Evolutionary conservation across 1,140 invertebrate genomes (phyloP), one percentile per base, ranked within the genome.

Genomic region (Drosophila guanche): DNA sequence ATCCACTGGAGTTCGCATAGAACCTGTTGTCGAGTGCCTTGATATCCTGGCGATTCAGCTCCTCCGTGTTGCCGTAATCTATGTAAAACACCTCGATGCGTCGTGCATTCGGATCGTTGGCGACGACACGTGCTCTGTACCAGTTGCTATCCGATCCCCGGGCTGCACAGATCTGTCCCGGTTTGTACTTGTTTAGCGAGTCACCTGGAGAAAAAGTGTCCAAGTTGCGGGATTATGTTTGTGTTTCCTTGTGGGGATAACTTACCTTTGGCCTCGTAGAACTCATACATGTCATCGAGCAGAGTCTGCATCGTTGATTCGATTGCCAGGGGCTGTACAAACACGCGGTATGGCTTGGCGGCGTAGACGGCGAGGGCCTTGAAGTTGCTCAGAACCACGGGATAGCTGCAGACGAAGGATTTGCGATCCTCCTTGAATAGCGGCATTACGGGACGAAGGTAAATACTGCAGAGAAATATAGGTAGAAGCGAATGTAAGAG

Each of bases 1-100:
- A 84, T 46, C 93, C 91, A 62, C 93, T 92, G 5, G 50, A 50
- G 43, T 77, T 48, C 23, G 91, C 83, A 60, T 92, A 93, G 83
- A 95, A 95, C 51, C 92, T 83, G 3, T 92, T 51, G 14, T 94
- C 93, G 12, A 95, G 88, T 25, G 84, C 69, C 61, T 93, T 93
- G 0, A 95, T 69, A 7, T 90, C 81, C 0, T 90, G 65, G 4
- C 92, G 89, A 1, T 92, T 45, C 0, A 96, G 90, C 23, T 85
- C 92, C 90, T 96, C 95, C 25, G 93, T 93, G 89, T 96, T 96
- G 7, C 96, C 96, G 91, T 96, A 96, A 90, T 97, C 96, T 4
- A 96, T 90, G 90, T 95, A 97, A 7, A 93, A 91, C 0, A 97
- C 94, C 59, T 92, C 93, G 2, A 93, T 92, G 7, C 56, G 51